phyloP scores from a whole-genome alignment of 2,888 invertebrate species.

The Caenorhabditis wallacei region DNA sequence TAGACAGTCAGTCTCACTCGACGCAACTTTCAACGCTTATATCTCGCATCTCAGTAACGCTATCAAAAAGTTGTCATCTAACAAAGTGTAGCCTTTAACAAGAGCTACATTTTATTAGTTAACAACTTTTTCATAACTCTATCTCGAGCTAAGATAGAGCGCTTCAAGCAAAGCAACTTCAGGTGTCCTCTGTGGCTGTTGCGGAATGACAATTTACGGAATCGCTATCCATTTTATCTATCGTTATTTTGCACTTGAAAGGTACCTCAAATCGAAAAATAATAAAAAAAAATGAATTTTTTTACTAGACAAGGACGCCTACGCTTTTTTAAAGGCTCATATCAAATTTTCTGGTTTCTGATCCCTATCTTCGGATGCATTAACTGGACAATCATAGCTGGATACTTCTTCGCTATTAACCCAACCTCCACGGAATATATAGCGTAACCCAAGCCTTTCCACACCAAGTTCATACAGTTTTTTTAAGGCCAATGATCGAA shows the following conservation, averaged over 20 bases:
- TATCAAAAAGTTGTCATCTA: too few species aligned
- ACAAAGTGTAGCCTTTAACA: too few species aligned
- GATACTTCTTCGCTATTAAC: constrained; percentile 11
- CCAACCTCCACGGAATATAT: constrained; percentile 2
- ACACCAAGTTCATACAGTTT: background rate
- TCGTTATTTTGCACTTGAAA: constrained; percentile 49
- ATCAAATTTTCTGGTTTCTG: constrained; percentile 16
- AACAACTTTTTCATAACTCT: too few species aligned
- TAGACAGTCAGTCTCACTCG: too few species aligned
- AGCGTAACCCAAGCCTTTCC: background rate
- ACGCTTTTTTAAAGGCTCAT: background rate
- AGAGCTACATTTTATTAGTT: too few species aligned
- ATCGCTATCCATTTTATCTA: constrained; percentile 51
- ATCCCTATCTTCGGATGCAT: constrained; percentile 8
- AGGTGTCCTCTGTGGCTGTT: constrained; percentile 32
- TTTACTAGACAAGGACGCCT: constrained; percentile 14
- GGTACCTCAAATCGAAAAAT: constrained; percentile 9
- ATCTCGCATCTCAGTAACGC: too few species aligned
- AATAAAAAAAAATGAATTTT: background rate
- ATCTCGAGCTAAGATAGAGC: too few species aligned
- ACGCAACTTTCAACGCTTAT: too few species aligned
- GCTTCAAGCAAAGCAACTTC: too few species aligned
- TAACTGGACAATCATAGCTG: constrained; percentile 18
- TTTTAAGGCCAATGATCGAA: constrained; percentile 1
- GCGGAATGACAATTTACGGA: constrained; percentile 29